Percentiles rank a stretch among this genome's conserved stretches.
Conservation (phyloP, 2,797 vertebrate genomes). For the Argentina silus region DNA sequence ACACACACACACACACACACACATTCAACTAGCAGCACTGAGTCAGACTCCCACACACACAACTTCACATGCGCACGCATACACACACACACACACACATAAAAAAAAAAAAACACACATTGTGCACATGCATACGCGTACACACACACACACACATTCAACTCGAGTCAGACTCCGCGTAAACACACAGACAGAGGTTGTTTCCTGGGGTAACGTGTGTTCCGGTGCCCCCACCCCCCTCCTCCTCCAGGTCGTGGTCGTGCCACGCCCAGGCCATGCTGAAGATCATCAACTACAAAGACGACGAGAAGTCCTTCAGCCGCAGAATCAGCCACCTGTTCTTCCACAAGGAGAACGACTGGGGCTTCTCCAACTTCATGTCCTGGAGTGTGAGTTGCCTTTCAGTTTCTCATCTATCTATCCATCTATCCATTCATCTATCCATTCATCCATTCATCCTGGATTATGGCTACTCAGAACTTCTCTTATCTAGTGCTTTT, state of each 20-base stretch:
- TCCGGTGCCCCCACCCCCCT: background rate
- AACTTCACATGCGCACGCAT: background rate
- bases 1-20: background rate
- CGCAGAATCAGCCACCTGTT: constrained; percentile 98
- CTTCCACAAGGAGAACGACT: constrained; percentile 99
- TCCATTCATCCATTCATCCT: no score
- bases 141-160: background rate
- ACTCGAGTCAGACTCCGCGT: no score
- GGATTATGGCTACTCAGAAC: no score
- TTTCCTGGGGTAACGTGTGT: background rate
- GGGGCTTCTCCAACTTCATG: constrained; percentile 99
- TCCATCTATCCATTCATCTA: no score
- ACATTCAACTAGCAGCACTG: no score
- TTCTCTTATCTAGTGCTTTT: no score
- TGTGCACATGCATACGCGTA: background rate
- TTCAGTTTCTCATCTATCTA: no score
- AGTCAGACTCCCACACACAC: no score
- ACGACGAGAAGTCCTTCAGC: constrained; percentile 99
- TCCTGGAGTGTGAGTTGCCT: constrained; percentile 96
- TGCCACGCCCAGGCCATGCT: constrained; percentile 99
- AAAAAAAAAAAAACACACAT: no score
- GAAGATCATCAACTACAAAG: constrained; percentile 99
- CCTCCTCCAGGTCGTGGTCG: constrained; percentile 91
- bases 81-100: background rate
- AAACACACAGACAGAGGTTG: background rate